Evolutionary conservation across 2,113 vertebrate genomes (phyloP), one percentile per base, ranked within the genome.

Genomic region (Upupa epops): DNA sequence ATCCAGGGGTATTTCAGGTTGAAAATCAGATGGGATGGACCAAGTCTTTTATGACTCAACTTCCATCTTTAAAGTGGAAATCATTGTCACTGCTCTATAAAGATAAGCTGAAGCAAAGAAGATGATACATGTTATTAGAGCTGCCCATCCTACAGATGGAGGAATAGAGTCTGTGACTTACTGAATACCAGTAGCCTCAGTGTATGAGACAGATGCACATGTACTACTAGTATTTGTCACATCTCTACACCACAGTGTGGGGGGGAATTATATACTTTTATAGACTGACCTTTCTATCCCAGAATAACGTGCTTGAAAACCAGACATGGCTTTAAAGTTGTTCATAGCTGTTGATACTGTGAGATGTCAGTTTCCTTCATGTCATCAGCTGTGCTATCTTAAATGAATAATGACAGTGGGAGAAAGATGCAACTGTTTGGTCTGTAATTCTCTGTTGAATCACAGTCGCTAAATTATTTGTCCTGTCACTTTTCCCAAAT

Each of bases 91-190:
- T 86, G 49, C 25, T 78, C 90, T 59, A 9, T 71, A 75, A 54
- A 51, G 31, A 64, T 63, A 75, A 86, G 40, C 40, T 83, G 60
- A 75, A 90, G 66, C 60, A 54, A 83, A 17, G 63, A 68, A 92
- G 54, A 45, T 31, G 60, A 36, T 66, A 61, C 7, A 2, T n/a
- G 15, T 48, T 59, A 17, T 34, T 34, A 66, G 65, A 58, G 17
- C 69, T 91, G 36, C 46, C 63, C 11, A 24, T 59, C 42, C 61
- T 92, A 81, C 36, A 54, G 58, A 64, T 54, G 42, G 63, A 87
- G 59, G 82, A 91, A 58, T 66, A 85, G 82, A 72, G 40, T 88
- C 80, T 84, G 58, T 86, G 77, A 82, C 81, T 90, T 58, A 66
- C 54, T 69, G 48, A 78, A 72, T 71, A 36, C 13, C 24, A 32